Evolutionary conservation across 2,113 vertebrate genomes (phyloP), one percentile per base, ranked within the genome.

Genomic region (Uria aalge): DNA sequence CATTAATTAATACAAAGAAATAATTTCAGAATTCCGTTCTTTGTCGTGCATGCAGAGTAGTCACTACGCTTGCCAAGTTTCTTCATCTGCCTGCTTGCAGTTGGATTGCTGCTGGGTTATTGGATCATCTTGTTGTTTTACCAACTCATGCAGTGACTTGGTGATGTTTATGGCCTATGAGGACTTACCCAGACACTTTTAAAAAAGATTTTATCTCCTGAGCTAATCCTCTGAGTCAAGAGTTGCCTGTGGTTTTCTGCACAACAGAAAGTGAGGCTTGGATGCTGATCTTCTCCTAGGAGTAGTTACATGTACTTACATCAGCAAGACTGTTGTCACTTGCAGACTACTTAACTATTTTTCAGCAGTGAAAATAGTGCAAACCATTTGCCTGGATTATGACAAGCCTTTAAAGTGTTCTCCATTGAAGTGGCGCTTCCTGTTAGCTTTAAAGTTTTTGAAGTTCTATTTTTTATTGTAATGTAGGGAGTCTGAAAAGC

Each of bases 1-100:
- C 40, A 59, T 93, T 94, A 96, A 64, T 93, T 94, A 96, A 77
- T 75, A 64, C n/a, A 77, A 30, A 56, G 48, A 90, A 92, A 52
- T 64, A 4, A 68, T 75, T 87, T 91, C 78, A 83, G 47, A 88
- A 83, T 78, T 74, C 2, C 2, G 1, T 90, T 88, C 47, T 81
- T 83, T 91, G 59, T 55, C 52, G 5, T 64, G n/a, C 36, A 32
- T 60, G 24, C n/a, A 27, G 77, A 56, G 50, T 77, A 47, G 8
- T 94, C 19, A 23, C 34, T 75, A 0, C 59, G 22, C 72, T 88
- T 91, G 82, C 90, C 75, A 77, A 50, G 34, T 87, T 94, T 92
- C 79, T 79, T 82, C 34, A 78, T 86, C 66, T 81, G 34, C 72
- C 66, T 90, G 32, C 41, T 90, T 92, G 91, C 73, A 27, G 29